phyloP scores from a whole-genome alignment of 2,113 vertebrate genomes.

The Cyanoramphus novaezelandiae region DNA sequence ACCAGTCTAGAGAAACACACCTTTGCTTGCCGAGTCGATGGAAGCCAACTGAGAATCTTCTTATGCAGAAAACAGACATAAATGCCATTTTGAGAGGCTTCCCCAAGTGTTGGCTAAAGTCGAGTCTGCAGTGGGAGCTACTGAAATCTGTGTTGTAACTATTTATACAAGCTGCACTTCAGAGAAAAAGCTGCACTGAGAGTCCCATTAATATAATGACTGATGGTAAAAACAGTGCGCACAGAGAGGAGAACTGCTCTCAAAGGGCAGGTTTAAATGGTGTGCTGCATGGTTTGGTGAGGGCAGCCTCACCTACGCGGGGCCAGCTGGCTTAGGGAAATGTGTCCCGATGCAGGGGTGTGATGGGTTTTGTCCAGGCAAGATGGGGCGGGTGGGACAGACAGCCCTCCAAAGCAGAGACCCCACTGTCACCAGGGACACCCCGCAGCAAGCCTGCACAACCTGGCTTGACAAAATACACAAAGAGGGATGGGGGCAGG shows the following conservation, averaged over 20 bases:
- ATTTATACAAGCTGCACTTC: not conserved
- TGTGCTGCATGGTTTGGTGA: not conserved
- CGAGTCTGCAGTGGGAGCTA: not conserved
- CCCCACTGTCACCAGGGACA: not conserved
- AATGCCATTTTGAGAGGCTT: not conserved
- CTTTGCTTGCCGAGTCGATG: not conserved
- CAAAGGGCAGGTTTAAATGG: not conserved
- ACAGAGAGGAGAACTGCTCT: not conserved
- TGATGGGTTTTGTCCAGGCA: not conserved
- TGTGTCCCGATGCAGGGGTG: not conserved
- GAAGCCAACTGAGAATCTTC: not conserved
- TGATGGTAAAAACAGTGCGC: not conserved
- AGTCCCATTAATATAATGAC: not conserved
- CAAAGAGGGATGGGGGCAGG: not conserved
- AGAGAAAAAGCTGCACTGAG: not conserved
- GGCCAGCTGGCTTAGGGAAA: not conserved
- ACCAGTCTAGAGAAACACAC: not conserved
- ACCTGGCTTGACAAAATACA: not conserved
- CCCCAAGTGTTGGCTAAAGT: conserved; percentile 7
- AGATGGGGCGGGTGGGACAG: not conserved
- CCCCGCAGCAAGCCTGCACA: not conserved
- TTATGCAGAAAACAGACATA: conserved; percentile 7
- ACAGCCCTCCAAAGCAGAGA: not conserved
- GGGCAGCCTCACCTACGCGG: accelerated
- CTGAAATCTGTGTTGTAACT: not conserved